Base-by-base conservation (phyloP, 2,797 vertebrate genomes). In the Hephaestus fuliginosus region DNA sequence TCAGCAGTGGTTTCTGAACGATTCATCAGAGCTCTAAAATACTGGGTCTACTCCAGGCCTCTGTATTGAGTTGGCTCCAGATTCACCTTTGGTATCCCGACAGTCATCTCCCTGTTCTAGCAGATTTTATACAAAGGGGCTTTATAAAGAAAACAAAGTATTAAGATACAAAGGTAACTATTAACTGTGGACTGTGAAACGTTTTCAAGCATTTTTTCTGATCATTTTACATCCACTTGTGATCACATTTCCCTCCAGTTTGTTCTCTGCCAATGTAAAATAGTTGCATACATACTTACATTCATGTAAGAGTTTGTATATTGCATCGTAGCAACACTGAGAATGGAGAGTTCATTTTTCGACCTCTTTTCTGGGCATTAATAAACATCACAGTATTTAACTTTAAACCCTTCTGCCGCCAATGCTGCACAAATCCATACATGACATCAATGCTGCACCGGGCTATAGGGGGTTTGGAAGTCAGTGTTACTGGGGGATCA, bases 1-100 rank as follows among this genome's bases (percentile, higher is more conserved):
- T 80, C 68, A 65, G 57, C 30, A 11, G 15, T 55, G 44, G 52
- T 65, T 70, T 80, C 41, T 66, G 52, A 77, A 60, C 68, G 13
- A 86, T 74, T 86, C 60, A 80, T 63, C 63, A 18, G 33, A 60
- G 22, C 41, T 68, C 28, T 63, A 43, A 78, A 74, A 81, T 65
- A 39, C 30, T 48, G 43, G 61, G 58, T 83, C 70, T 49, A 73
- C 41, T 68, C 15, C 14, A 67, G 75, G 72, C 7, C 58, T 66
- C 15, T 75, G 62, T 52, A 65, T 60, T 56, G 56, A 58, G 20
- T 25, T 62, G 64, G 41, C 64, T 61, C 25, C 70, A 78, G 56
- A 78, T 74, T 60, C 61, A 82, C 61, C 58, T 79, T 12, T 66
- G 43, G 10, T 41, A 58, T 70, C 56, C 58, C 4, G 15, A 28